phyloP scores from a whole-genome alignment of 2,797 vertebrate species.

The Tragopan temminckii region DNA sequence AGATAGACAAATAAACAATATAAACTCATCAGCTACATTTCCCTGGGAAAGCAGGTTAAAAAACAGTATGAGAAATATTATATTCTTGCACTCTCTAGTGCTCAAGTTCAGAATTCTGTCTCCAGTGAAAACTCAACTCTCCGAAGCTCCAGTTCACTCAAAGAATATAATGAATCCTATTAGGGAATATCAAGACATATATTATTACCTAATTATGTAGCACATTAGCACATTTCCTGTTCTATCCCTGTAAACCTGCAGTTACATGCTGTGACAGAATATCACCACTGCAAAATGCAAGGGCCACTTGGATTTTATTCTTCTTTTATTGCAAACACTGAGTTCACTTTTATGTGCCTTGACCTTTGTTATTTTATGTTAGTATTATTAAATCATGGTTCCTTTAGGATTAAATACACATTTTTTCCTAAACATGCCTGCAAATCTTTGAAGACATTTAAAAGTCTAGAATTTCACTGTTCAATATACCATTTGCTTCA shows the following conservation, averaged over 20 bases:
- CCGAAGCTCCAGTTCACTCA: constrained; percentile 33
- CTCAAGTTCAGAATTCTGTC: constrained; percentile 22
- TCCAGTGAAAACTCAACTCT: constrained; percentile 1
- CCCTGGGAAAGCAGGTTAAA: constrained; percentile 40
- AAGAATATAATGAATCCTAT: constrained; percentile 37
- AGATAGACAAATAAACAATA: constrained; percentile 7
- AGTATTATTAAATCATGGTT: not conserved
- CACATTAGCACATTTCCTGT: constrained; percentile 32
- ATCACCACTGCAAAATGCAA: not conserved
- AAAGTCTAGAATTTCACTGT: not conserved
- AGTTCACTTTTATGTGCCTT: not conserved
- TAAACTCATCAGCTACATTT: not conserved
- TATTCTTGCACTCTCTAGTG: constrained; percentile 41
- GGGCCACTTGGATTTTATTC: not conserved
- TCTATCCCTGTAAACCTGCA: constrained; percentile 18
- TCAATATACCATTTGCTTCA: not conserved
- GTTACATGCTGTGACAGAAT: constrained; percentile 35
- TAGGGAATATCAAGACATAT: constrained; percentile 34
- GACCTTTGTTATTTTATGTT: constrained; percentile 7
- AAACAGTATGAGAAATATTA: constrained; percentile 4
- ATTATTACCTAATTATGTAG: constrained; percentile 60
- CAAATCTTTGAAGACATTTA: not conserved
- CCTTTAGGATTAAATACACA: not conserved
- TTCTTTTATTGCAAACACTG: not conserved
- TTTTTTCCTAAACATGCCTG: not conserved